These are phyloP conservation scores for Heliconius melpomene DNA, from an alignment of 1,140 invertebrate genomes.

Conservation along the genomic window DNA sequence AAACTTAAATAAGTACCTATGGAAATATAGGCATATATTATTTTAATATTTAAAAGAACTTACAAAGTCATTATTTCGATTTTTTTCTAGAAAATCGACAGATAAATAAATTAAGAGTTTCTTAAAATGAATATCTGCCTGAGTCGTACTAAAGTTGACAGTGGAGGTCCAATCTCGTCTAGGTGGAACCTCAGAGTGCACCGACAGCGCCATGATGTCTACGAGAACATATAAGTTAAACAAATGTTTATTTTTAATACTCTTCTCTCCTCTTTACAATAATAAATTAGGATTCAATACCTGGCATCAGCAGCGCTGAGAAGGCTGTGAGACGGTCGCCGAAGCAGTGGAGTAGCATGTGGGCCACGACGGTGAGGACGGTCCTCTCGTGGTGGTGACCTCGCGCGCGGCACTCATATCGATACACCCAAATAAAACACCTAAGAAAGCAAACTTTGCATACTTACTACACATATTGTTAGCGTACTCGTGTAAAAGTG, in stretches of 20 bases:
- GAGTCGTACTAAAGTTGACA: constrained; percentile 56
- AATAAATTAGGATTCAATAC: constrained; percentile 33
- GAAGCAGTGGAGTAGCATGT: constrained; percentile 54
- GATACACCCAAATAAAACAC: constrained; percentile 66
- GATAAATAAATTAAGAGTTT: constrained; percentile 60
- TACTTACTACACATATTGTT: too few relatives aligned
- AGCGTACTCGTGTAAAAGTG: too few relatives aligned
- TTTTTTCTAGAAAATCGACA: constrained; percentile 58
- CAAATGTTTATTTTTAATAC: background rate
- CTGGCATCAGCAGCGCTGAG: constrained; percentile 57
- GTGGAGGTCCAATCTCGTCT: constrained; percentile 52
- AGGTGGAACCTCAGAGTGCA: constrained; percentile 59
- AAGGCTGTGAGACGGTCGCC: constrained; percentile 48
- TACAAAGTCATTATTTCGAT: constrained; percentile 56
- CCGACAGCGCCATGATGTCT: constrained; percentile 64
- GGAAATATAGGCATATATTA: background rate
- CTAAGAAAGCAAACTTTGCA: constrained; percentile 38
- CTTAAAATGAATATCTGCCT: constrained; percentile 65
- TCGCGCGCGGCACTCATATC: constrained; percentile 62
- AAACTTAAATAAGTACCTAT: background rate
- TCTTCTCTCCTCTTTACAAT: background rate
- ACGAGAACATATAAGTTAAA: constrained; percentile 5
- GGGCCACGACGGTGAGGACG: constrained; percentile 54
- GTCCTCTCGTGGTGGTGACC: constrained; percentile 53
- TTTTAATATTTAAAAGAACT: constrained; percentile 40